A percentile compares a stretch with the other conserved stretches of the same genome.
Conservation (phyloP, 2,888 invertebrate species). For the Eugnorisma glareosa region DNA sequence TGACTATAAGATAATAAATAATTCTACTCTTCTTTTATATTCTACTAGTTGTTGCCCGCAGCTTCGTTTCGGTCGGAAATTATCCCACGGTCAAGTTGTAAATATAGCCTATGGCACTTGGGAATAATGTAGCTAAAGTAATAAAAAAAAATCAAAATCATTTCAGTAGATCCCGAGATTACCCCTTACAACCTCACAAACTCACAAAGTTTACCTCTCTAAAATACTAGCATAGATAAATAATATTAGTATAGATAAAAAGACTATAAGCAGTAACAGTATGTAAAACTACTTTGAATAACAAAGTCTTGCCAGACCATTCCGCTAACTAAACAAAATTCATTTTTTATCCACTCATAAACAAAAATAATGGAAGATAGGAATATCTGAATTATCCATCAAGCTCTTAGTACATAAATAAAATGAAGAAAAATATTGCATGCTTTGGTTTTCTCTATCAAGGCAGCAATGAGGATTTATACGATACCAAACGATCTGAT, state of each 20-base stretch:
- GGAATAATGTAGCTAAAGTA: too few species aligned
- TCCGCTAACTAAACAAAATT: not conserved
- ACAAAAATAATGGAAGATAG: constrained; percentile 32
- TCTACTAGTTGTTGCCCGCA: too few species aligned
- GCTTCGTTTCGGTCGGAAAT: too few species aligned
- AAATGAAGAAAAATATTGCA: constrained; percentile 42
- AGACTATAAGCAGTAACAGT: not conserved
- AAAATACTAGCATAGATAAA: too few species aligned
- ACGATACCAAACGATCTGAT: constrained; percentile 48
- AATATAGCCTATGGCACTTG: too few species aligned
- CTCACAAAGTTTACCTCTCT: too few species aligned
- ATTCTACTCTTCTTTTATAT: too few species aligned
- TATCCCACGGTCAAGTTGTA: too few species aligned
- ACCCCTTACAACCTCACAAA: too few species aligned
- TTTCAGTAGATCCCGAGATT: too few species aligned
- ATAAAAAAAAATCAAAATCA: too few species aligned
- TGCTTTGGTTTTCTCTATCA: constrained; percentile 39
- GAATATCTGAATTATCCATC: constrained; percentile 33
- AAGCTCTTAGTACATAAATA: constrained; percentile 41
- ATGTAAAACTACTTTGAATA: constrained; percentile 1
- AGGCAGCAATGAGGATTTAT: constrained; percentile 56
- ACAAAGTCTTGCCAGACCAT: not conserved
- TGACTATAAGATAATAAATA: not conserved
- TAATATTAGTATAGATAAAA: too few species aligned
- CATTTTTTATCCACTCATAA: constrained; percentile 17